phyloP scores from a whole-genome alignment of 1,140 invertebrate species.

The Eumaeus atala region DNA sequence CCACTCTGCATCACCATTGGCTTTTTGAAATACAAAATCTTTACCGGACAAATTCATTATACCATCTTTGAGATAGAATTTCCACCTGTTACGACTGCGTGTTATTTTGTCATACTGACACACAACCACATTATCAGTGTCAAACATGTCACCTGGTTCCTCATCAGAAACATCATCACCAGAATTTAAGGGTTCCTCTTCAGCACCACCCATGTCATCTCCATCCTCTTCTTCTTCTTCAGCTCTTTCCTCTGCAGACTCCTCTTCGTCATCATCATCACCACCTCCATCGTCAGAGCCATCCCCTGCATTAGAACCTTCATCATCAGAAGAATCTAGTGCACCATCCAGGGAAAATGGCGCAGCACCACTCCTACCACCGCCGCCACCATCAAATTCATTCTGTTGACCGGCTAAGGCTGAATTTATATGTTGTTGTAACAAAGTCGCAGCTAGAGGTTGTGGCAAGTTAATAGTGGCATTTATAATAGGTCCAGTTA shows the following conservation, averaged over 20 bases:
- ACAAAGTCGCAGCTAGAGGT: slow-evolving; percentile 82
- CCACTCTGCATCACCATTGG: slow-evolving; percentile 99
- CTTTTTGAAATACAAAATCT: slow-evolving; percentile 99
- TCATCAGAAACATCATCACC: slow-evolving; percentile 98
- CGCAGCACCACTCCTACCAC: slow-evolving; percentile 54
- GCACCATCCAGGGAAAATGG: slow-evolving; percentile 64
- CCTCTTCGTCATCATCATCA: slow-evolving; percentile 83
- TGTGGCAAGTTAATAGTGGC: slow-evolving; percentile 88
- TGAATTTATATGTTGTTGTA: slow-evolving; percentile 91
- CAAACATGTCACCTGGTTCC: slow-evolving; percentile 95
- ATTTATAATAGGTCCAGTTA: slow-evolving; percentile 89
- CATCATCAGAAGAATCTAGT: slow-evolving; percentile 68
- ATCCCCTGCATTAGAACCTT: slow-evolving; percentile 76
- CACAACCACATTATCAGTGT: slow-evolving; percentile 98
- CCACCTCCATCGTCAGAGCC: slow-evolving; percentile 84
- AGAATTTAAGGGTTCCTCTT: slow-evolving; percentile 95
- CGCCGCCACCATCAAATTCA: slow-evolving; percentile 64
- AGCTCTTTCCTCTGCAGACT: slow-evolving; percentile 72
- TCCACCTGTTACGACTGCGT: slow-evolving; percentile 98
- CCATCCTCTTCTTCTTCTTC: slow-evolving; percentile 79
- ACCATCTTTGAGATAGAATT: slow-evolving; percentile 99
- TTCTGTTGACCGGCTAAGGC: slow-evolving; percentile 72
- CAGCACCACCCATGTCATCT: slow-evolving; percentile 80
- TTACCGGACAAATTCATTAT: slow-evolving; percentile 99
- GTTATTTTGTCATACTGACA: slow-evolving; percentile 99